Percentiles rank a stretch among this genome's conserved stretches.
These are phyloP conservation scores for Hydrocynus forskahlii DNA, from an alignment of 2,797 vertebrate species.

Conservation along the genomic window DNA sequence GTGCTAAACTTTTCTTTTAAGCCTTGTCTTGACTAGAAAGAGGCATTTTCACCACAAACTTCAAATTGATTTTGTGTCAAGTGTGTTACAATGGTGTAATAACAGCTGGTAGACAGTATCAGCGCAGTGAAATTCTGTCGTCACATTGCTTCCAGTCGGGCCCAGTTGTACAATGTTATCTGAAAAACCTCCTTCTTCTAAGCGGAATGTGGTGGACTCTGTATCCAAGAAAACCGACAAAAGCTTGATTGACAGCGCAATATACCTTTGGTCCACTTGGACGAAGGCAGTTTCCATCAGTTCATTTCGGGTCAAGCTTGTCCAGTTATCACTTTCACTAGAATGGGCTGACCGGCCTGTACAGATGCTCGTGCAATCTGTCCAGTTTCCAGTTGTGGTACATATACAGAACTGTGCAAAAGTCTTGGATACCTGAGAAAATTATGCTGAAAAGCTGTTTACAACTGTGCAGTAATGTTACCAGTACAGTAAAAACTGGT, in stretches of 20 bases:
- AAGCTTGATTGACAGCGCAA: conserved; percentile 12
- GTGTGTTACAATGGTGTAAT: neutral
- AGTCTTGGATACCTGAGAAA: too few relatives aligned
- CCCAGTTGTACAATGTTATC: neutral
- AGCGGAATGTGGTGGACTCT: neutral
- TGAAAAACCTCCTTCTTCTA: neutral
- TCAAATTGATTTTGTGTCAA: too few relatives aligned
- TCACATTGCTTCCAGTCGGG: neutral
- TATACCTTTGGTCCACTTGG: neutral
- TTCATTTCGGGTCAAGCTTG: neutral
- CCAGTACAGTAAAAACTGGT: too few relatives aligned
- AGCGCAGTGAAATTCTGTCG: neutral
- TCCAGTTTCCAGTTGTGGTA: too few relatives aligned
- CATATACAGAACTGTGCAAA: too few relatives aligned
- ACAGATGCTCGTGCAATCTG: neutral
- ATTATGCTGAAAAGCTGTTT: too few relatives aligned
- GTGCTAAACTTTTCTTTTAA: too few relatives aligned
- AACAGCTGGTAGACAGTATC: neutral
- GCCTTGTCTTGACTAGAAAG: too few relatives aligned
- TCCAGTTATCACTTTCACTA: conserved; percentile 11
- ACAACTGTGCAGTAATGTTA: too few relatives aligned
- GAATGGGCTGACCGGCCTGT: conserved; percentile 2
- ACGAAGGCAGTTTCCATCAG: neutral
- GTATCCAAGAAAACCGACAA: neutral
- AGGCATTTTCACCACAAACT: too few relatives aligned